Conservation (phyloP, 2,797 vertebrate species). For the Ptychadena robeensis region DNA sequence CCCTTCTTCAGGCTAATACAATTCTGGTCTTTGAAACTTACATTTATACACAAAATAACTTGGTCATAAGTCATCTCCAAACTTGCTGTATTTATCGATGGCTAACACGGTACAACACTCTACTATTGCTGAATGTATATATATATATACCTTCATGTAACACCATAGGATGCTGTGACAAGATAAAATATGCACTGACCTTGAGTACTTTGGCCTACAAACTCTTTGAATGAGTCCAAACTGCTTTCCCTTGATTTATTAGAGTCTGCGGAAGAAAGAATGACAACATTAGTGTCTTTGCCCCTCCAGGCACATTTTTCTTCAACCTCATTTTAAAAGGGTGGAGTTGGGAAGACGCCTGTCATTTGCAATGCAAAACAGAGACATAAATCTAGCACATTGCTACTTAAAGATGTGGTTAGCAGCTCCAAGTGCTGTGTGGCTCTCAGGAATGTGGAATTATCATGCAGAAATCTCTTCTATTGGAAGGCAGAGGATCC, state of each 20-base stretch:
- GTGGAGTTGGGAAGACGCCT: constrained; percentile 10
- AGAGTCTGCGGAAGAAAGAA: not conserved
- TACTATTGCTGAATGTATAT: too few species aligned
- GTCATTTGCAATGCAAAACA: constrained; percentile 38
- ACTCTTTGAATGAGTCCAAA: not conserved
- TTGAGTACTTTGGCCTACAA: not conserved
- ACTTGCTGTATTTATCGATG: too few species aligned
- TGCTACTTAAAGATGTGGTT: not conserved
- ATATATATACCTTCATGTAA: not conserved
- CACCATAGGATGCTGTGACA: not conserved
- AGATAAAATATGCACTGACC: not conserved
- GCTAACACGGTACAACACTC: too few species aligned
- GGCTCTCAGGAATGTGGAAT: constrained; percentile 7
- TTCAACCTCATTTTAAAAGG: constrained; percentile 8
- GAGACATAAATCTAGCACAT: constrained; percentile 8
- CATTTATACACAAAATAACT: too few species aligned
- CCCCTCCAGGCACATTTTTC: constrained; percentile 30
- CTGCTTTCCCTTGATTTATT: not conserved
- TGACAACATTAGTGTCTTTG: constrained; percentile 1
- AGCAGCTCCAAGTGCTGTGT: not conserved
- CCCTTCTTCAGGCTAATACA: too few species aligned
- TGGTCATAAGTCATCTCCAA: too few species aligned
- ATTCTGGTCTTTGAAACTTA: too few species aligned
- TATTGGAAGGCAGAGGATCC: not conserved
- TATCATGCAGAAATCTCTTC: constrained; percentile 25